Evolutionary conservation across 2,113 vertebrate genomes (phyloP), one percentile per base, ranked within the genome.

Genomic region (Peromyscus polionotus): DNA sequence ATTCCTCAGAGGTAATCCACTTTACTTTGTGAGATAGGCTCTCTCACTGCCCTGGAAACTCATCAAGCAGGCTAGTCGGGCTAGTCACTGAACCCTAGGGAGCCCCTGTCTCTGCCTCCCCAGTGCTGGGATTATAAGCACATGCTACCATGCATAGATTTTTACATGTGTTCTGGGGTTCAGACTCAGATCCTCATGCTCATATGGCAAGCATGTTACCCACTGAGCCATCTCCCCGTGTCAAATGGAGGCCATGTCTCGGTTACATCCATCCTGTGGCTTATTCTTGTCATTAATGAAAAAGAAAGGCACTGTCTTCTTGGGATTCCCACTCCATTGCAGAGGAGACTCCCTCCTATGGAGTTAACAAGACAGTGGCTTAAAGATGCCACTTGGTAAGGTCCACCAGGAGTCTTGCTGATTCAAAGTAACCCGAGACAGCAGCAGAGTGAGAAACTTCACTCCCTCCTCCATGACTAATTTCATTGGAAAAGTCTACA

Each of bases 401-500:
- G 61, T 80, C 3, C 70, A n/a, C 91, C 42, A 90, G 33, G 22
- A 67, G 45, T 67, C 91, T 39, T 91, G 11, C 54, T 96, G 87
- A 88, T 91, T 84, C 72, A 70, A 88, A 93, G 68, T 19, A n/a
- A n/a, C 59, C 51, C 13, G 70, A 59, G n/a, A 61, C 10, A 91
- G 51, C 67, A 93, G n/a, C 59, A 81, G 12, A 45, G 63, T 5
- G 4, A 88, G 26, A 89, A 63, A 7, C 48, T 48, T 93, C 59
- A 28, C 76, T 85, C 75, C 88, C 90, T 94, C 10, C 1, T 24
- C 70, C 86, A 63, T 12, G 39, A 75, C 12, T 92, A 94, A 97
- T 96, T 96, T 83, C 91, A 31, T 75, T n/a, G 68, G 63, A 63
- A 93, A 97, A 59, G 63, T 45, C 83, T 65, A 86, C 72, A 93